phyloP scores from a whole-genome alignment of 2,888 invertebrate species.

The Allophyes oxyacanthae region DNA sequence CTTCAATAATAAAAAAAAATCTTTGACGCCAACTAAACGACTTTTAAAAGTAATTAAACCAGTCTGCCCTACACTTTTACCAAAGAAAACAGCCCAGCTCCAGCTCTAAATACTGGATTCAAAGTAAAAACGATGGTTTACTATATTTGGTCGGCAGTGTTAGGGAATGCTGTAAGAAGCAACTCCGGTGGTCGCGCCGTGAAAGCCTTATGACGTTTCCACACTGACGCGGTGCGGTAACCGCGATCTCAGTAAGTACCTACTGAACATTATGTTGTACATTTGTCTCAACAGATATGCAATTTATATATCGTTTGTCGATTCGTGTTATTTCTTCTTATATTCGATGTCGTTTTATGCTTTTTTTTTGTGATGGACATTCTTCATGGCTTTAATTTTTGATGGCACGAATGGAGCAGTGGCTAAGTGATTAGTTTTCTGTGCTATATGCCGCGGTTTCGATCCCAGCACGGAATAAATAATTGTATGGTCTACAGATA shows the following conservation, averaged over 20 bases:
- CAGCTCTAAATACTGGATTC: constrained; percentile 27
- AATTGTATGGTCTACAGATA: no score
- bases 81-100: constrained; percentile 20
- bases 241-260: background rate
- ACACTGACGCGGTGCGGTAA: constrained; percentile 12
- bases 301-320: no score
- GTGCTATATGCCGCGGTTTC: no score
- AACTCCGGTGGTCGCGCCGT: constrained; percentile 28
- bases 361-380: no score
- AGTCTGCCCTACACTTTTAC: constrained; percentile 13
- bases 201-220: constrained; percentile 29
- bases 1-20: no score
- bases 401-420: no score
- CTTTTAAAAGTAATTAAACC: constrained; percentile 17
- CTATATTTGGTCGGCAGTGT: constrained; percentile 41
- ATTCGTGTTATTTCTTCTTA: background rate
- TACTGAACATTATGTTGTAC: background rate
- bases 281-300: background rate
- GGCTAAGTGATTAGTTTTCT: no score
- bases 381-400: no score
- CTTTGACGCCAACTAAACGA: constrained; percentile 1
- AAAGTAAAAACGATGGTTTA: constrained; percentile 34
- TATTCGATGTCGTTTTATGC: background rate
- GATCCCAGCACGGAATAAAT: no score
- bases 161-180: constrained; percentile 33